A percentile compares a stretch with the other conserved stretches of the same genome.
phyloP scores from a whole-genome alignment of 2,888 invertebrate genomes.

The Latrodectus hesperus region DNA sequence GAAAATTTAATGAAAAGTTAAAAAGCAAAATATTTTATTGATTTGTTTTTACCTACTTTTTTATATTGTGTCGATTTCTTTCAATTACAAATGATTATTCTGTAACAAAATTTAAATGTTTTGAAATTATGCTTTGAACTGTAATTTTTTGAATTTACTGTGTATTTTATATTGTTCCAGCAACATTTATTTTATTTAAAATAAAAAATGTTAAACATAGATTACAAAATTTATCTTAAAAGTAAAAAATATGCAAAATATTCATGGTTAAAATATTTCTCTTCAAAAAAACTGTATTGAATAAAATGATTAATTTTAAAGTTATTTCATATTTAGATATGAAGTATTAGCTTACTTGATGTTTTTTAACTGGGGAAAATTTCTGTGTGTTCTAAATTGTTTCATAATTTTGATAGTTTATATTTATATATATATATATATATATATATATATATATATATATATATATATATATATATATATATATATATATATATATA shows the following conservation, averaged over 20 bases:
- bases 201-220: background rate
- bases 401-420: background rate
- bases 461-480: too few species aligned
- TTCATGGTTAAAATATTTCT: background rate
- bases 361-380: background rate
- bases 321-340: background rate
- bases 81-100: background rate
- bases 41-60: background rate
- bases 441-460: too few species aligned
- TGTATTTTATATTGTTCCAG: background rate
- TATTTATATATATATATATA: too few species aligned
- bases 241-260: background rate
- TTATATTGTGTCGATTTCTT: background rate
- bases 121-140: background rate
- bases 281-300: background rate
- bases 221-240: background rate
- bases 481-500: too few species aligned
- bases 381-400: background rate
- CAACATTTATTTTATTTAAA: background rate
- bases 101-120: background rate
- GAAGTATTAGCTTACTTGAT: background rate
- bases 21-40: too few species aligned
- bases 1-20: too few species aligned
- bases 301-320: background rate
- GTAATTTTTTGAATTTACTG: background rate